Conservation (phyloP, 2,888 invertebrate species). For the Nomada flava region DNA sequence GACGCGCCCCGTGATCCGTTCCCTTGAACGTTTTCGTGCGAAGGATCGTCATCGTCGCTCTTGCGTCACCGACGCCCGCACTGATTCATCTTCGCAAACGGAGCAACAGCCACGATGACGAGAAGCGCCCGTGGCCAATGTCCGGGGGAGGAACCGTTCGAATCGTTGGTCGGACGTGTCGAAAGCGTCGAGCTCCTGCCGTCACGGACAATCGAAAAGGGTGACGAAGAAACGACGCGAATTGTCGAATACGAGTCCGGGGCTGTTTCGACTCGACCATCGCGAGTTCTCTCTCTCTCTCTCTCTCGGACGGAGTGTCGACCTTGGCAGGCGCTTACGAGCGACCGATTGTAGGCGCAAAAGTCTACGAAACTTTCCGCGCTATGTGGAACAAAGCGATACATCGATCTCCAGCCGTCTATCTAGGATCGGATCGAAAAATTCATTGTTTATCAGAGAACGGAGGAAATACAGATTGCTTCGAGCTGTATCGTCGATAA, state of each 20-base stretch:
- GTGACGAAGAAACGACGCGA: not conserved
- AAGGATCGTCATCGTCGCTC: constrained; percentile 2
- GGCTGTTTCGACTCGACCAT: too few relatives aligned
- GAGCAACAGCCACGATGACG: not conserved
- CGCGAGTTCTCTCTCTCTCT: not conserved
- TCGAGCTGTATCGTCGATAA: constrained; percentile 46
- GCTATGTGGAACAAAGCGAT: not conserved
- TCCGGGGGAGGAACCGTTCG: constrained; percentile 3
- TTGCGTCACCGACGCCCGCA: constrained; percentile 46
- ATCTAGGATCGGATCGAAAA: constrained; percentile 54
- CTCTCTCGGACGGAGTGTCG: not conserved
- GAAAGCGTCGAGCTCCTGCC: not conserved
- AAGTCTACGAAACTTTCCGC: not conserved
- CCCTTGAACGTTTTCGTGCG: not conserved
- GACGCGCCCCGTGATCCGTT: not conserved
- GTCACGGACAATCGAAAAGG: not conserved
- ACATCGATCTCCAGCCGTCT: constrained; percentile 13
- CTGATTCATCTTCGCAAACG: constrained; percentile 69
- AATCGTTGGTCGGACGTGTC: not conserved
- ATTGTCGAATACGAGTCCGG: not conserved
- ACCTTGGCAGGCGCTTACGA: too few relatives aligned
- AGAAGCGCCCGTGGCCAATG: constrained; percentile 27
- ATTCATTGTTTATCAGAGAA: constrained; percentile 50
- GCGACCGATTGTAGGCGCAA: not conserved
- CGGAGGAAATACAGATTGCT: constrained; percentile 50